Conservation (phyloP, 1,140 invertebrate genomes). For the Drosophila sulfurigaster region DNA sequence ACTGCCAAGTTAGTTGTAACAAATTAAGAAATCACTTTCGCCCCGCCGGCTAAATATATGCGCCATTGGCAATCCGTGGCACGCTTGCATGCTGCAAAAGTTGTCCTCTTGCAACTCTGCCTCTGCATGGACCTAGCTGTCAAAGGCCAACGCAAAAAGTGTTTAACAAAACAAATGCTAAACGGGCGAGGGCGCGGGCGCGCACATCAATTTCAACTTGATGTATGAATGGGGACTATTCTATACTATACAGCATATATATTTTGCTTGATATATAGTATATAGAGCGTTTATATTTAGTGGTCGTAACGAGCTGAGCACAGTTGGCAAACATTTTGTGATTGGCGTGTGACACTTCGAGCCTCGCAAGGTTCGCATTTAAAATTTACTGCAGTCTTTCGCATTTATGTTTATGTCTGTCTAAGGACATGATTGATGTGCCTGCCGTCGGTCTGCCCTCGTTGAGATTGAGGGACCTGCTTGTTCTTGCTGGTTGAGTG, state of each 20-base stretch:
- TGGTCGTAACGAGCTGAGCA: constrained; percentile 25
- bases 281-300: constrained; percentile 14
- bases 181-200: too few relatives aligned
- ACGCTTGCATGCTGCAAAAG: constrained; percentile 13
- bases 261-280: constrained; percentile 3
- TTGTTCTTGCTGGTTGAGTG: constrained; percentile 17
- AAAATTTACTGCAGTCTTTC: constrained; percentile 63
- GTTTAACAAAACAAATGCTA: constrained; percentile 39
- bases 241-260: neutral
- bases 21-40: constrained; percentile 82
- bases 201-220: constrained; percentile 14
- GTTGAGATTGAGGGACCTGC: constrained; percentile 63
- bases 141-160: constrained; percentile 33
- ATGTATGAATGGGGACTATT: constrained; percentile 18
- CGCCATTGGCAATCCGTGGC: constrained; percentile 10
- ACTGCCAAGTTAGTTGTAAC: constrained; percentile 58
- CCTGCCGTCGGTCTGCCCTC: constrained; percentile 2
- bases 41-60: constrained; percentile 37
- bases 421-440: constrained; percentile 72
- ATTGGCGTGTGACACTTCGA: constrained; percentile 79
- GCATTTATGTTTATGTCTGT: constrained; percentile 47
- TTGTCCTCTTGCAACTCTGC: neutral
- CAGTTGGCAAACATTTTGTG: constrained; percentile 67
- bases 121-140: neutral
- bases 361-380: constrained; percentile 45